phyloP scores from a whole-genome alignment of 1,140 invertebrate genomes.

The Aphaenogaster rudis region DNA sequence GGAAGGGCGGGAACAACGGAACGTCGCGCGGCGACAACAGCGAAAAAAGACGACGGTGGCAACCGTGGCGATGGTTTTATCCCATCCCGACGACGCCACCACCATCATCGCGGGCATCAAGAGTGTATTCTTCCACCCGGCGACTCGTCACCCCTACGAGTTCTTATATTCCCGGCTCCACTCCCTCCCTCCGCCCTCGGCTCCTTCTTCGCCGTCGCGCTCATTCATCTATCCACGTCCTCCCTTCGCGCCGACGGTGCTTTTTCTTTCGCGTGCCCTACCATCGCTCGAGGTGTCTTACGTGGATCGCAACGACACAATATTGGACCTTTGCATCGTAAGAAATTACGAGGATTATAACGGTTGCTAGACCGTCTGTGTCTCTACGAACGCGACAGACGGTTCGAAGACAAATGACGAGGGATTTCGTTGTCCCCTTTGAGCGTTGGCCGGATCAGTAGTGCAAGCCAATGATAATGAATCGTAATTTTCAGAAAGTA shows the following conservation, averaged over 20 bases:
- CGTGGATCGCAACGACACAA: constrained; percentile 20
- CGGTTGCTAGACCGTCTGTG: neutral
- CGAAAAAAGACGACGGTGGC: constrained; percentile 48
- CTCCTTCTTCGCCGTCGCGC: constrained; percentile 25
- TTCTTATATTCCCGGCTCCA: constrained; percentile 65
- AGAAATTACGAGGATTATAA: constrained; percentile 61
- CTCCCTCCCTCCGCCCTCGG: constrained; percentile 8
- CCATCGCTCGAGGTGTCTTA: constrained; percentile 43
- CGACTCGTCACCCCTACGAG: constrained; percentile 55
- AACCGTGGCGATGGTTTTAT: constrained; percentile 67
- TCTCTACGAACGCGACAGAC: neutral
- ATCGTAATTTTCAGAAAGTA: neutral
- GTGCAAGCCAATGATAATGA: neutral
- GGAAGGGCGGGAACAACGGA: constrained; percentile 40
- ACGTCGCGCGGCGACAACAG: constrained; percentile 51
- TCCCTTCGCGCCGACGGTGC: constrained; percentile 46
- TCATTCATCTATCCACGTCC: constrained; percentile 70
- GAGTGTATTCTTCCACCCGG: constrained; percentile 72
- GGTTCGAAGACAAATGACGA: constrained; percentile 2
- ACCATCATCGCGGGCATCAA: constrained; percentile 67
- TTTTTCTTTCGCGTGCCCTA: constrained; percentile 50
- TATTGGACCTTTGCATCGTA: constrained; percentile 23
- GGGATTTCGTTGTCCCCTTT: neutral
- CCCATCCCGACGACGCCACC: constrained; percentile 49
- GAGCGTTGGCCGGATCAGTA: neutral